phyloP scores from a whole-genome alignment of 2,888 invertebrate species.

The Anagyrus pseudococci region DNA sequence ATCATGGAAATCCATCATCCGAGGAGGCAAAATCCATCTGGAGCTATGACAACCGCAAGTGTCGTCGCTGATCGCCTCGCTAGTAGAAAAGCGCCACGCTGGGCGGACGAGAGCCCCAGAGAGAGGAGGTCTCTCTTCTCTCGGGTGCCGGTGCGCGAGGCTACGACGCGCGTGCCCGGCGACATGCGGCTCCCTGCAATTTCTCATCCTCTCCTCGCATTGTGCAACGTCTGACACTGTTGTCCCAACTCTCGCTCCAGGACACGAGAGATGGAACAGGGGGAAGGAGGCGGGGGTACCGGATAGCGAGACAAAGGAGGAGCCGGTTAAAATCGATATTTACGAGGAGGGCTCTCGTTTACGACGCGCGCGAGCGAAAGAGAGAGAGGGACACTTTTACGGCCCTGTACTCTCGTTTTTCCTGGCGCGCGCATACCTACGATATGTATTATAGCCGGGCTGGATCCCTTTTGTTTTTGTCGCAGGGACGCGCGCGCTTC shows the following conservation, averaged over 20 bases:
- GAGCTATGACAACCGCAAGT: too few relatives aligned
- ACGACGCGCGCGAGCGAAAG: conserved; percentile 24
- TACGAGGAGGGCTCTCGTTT: conserved; percentile 36
- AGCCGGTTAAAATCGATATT: conserved; percentile 36
- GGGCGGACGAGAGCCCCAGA: too few relatives aligned
- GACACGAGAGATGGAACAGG: background rate
- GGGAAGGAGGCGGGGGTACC: background rate
- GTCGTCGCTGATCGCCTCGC: background rate
- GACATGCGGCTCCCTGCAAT: conserved; percentile 14
- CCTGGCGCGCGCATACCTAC: background rate
- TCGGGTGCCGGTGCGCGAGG: background rate
- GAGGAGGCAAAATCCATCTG: too few relatives aligned
- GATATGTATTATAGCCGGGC: too few relatives aligned
- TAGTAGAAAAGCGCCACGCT: too few relatives aligned
- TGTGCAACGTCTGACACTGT: conserved; percentile 42
- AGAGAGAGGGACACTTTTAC: background rate
- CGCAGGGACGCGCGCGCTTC: too few relatives aligned
- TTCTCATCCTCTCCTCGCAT: conserved; percentile 33
- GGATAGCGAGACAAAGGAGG: background rate
- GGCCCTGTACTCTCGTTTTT: background rate
- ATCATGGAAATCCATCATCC: too few relatives aligned
- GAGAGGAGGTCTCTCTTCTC: too few relatives aligned
- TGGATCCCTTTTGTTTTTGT: too few relatives aligned
- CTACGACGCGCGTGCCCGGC: background rate
- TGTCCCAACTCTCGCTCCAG: conserved; percentile 38